Conservation (phyloP, 1,140 invertebrate genomes). For the Cotesia chilonis region DNA sequence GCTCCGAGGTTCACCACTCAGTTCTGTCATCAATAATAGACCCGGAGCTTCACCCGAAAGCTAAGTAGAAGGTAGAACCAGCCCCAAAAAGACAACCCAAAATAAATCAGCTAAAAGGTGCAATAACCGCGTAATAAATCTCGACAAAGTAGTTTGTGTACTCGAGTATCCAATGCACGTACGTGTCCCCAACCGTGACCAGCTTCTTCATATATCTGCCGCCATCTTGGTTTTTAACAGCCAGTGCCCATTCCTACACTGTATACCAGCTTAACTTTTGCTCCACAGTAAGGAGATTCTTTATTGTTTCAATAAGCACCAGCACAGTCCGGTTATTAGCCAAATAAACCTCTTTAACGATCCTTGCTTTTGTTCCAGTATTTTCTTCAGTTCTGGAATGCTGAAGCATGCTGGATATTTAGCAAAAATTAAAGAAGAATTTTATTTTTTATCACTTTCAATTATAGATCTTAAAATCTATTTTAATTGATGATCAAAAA, state of each 20-base stretch:
- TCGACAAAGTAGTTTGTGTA: conserved; percentile 52
- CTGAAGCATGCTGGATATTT: too few relatives aligned
- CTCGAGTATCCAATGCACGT: conserved; percentile 54
- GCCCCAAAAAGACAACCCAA: conserved; percentile 12
- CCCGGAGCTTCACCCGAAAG: background rate
- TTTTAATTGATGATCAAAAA: conserved; percentile 7
- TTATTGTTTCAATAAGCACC: conserved; percentile 68
- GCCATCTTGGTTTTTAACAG: conserved; percentile 45
- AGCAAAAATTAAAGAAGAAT: too few relatives aligned
- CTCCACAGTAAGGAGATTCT: conserved; percentile 53
- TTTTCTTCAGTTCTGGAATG: conserved; percentile 17
- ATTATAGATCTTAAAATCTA: too few relatives aligned
- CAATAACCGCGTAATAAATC: conserved; percentile 60
- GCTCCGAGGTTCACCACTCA: too few relatives aligned
- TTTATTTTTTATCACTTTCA: too few relatives aligned
- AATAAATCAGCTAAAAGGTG: conserved; percentile 36
- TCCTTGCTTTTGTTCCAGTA: conserved; percentile 45
- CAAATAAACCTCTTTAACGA: conserved; percentile 67
- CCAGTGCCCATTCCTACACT: background rate
- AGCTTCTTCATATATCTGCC: conserved; percentile 27
- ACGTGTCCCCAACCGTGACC: conserved; percentile 49
- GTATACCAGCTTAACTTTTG: background rate
- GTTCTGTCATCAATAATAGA: too few relatives aligned
- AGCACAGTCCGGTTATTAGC: conserved; percentile 64
- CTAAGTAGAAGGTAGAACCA: background rate